Evolutionary conservation across 2,888 invertebrate species (phyloP), one percentile per base, ranked within the genome.

Genomic region (Napeogenes sylphis): DNA sequence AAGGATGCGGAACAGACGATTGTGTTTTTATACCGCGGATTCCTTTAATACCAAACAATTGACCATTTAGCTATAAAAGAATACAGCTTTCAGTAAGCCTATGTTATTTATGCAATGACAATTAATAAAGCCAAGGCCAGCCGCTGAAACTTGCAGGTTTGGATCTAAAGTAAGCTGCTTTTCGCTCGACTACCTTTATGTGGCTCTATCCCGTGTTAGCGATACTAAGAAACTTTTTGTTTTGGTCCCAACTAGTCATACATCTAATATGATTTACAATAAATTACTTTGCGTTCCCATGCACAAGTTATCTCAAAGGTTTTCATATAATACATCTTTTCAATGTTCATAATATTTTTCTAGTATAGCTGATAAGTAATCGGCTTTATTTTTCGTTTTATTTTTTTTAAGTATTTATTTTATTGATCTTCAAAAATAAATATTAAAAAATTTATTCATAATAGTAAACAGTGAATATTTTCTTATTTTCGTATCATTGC

Each of bases 1-100:
- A 68, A 33, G 70, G 66, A 1, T 67, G 66, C 42, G 65, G 64
- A 21, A 61, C 56, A 10, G 68, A 70, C 3, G 70, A 69, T 33
- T 38, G 6, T 12, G 60, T 68, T 12, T 68, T 69, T 46, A 68
- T 68, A 33, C 70, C 68, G 12, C 59, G 67, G 6, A 70, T 68
- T 6, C 64, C 68, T 2, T 14, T 69, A 3, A 68, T 66, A 12
- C 68, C 65, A 13, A 68, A 65, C 46, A 65, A 67, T 62, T 66
- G 63, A 51, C 65, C 61, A 32, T 66, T 68, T 30, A 51, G 55
- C 13, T 68, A 67, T 45, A 69, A 67, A 55, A 56, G 65, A 10
- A 13, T 42, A 35, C 66, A 60, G 55, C 65, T 62, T 51, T 57
- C 62, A 21, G 55, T 69, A 21, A 67, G 65, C 45, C 4, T 63